Evolutionary conservation across 2,888 invertebrate genomes (phyloP), one percentile per base, ranked within the genome.

Genomic region (Campoplex nolae): DNA sequence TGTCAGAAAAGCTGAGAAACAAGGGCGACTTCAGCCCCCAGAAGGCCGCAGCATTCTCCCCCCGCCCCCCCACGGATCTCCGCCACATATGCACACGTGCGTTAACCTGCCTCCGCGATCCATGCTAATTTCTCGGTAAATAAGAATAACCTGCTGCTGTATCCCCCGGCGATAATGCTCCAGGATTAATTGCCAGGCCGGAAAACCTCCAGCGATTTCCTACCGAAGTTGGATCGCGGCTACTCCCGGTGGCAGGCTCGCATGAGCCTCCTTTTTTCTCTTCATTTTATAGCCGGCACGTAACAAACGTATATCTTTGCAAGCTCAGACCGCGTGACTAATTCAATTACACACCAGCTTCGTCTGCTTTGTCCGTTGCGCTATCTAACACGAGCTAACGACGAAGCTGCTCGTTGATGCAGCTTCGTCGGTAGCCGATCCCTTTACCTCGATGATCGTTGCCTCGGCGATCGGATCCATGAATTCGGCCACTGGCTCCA

Each of bases 1-100:
- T 90, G 88, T 87, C 85, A 86, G 89, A 88, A 88, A 88, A 88
- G 85, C 88, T 87, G 75, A 54, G 75, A 83, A 86, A 86, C 79
- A 79, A 76, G 68, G 78, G 78, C 32, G 73, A 28, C 68, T 38
- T 71, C 56, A 82, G 62, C 76, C 75, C 84, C 18, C 13, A 11
- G 42, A 9, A 18, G 1, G 13, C 54, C 35, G 11, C 23, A 28
- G 38, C 11, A 42, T 54, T 18, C 32, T n/a, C 18, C 48, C 23
- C 23, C 23, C 23, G 23, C 23, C 23, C 23, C 23, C 23, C 23
- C 23, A 23, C 23, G 23, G 23, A 23, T 23, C 23, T 23, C 74
- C 62, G 51, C 32, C 58, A 48, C 67, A 45, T 38, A 70, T 71
- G 23, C 67, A 45, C 76, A 13, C 75, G 70, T 56, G 42, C 42